Base-by-base conservation (phyloP, 1,140 invertebrate species). In the Sitodiplosis mosellana region DNA sequence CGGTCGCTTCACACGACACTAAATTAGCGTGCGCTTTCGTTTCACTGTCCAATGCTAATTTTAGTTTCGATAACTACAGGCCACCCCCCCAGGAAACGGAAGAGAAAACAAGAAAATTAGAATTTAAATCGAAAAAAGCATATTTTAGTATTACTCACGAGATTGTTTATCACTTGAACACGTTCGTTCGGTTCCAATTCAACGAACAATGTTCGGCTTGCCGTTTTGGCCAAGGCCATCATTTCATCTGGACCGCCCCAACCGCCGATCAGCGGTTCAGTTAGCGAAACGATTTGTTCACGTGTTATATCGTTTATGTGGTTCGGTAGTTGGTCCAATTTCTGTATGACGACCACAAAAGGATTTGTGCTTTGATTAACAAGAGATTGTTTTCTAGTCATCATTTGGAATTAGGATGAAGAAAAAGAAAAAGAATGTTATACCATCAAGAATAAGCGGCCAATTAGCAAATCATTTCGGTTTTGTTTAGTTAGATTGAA, bases 211-310 rank as follows among this genome's bases (percentile, higher is more conserved):
- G 78, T 72, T 55, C 74, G 75, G 36, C 83, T 83, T 17, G 75
- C 76, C 49, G 77, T 74, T 63, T 86, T 87, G 7, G 84, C 83
- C 47, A 78, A 67, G 19, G 77, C 77, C 71, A 88, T 83, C 37
- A 87, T 65, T 49, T 74, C 72, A 46, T 87, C 83, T 47, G 55
- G 49, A 20, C 45, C 55, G 8, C 53, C 52, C 1, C 52, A 48
- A 21, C 55, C 50, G 2, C 55, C 50, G 2, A 64, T 51, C 20
- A 63, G 59, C 7, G 59, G 59, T 37, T 63, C 62, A 10, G 58
- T 60, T 19, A 64, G 56, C 18, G 50, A 41, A 8, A 50, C 48
- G 3, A 63, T 59, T 46, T 63, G 59, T 19, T 63, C 61, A 10
- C 51, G 51, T 15, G 49, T 58, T n/a, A 64, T 43, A 2, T 50